These are phyloP conservation scores for Polyommatus iphigenia DNA, from an alignment of 2,888 invertebrate species.

Conservation along the genomic window DNA sequence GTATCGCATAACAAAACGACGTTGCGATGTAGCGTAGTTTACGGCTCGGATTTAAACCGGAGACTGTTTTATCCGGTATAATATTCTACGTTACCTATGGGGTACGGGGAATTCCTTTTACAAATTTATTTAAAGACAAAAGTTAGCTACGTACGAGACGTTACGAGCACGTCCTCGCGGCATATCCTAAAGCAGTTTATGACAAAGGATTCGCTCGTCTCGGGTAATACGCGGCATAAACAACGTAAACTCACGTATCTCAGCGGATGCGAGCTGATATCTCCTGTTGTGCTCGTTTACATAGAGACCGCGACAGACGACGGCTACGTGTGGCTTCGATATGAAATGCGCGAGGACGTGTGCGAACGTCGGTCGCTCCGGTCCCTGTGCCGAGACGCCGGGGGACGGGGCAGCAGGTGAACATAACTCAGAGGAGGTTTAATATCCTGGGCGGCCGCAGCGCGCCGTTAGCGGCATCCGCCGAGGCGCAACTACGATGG, in stretches of 20 bases:
- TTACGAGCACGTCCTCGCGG: not conserved
- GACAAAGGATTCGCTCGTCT: slow-evolving; percentile 12
- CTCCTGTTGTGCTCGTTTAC: not conserved
- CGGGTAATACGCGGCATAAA: slow-evolving; percentile 13
- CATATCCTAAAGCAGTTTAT: slow-evolving; percentile 11
- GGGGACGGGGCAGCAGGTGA: not conserved
- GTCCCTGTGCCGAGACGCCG: not conserved
- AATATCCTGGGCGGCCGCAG: slow-evolving; percentile 17
- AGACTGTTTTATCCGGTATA: not conserved
- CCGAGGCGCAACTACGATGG: not conserved
- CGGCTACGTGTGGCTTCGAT: not conserved
- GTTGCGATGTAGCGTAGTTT: not conserved
- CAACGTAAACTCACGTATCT: slow-evolving; percentile 7
- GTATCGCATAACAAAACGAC: not conserved
- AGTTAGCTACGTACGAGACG: not conserved
- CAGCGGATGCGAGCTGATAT: not conserved
- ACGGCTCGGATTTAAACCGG: not conserved
- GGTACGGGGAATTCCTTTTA: not conserved
- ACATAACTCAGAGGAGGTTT: slow-evolving; percentile 9
- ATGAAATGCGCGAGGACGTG: not conserved
- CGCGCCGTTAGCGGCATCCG: slow-evolving; percentile 9
- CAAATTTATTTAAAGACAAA: not conserved
- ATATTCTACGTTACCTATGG: not conserved
- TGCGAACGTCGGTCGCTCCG: not conserved
- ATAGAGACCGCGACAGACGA: not conserved